Conservation (phyloP, 2,113 vertebrate species). For the Gymnorhina tibicen region DNA sequence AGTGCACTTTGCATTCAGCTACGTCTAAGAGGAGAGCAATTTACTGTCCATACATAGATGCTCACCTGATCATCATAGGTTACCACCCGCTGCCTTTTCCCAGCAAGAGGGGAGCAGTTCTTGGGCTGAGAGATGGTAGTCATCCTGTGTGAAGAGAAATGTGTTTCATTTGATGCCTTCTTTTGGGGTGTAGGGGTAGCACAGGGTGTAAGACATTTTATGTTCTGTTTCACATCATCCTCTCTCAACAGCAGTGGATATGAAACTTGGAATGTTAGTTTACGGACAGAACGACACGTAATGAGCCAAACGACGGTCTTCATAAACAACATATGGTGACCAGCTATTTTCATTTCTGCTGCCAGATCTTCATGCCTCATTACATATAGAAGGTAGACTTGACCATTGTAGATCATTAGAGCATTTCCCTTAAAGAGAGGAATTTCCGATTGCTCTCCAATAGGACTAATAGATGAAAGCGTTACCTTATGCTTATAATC, state of each 20-base stretch:
- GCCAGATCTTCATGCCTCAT: neutral
- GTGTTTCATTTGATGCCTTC: neutral
- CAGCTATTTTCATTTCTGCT: neutral
- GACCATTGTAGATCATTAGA: neutral
- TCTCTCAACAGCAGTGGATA: neutral
- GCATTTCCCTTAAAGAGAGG: neutral
- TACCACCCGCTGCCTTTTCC: neutral
- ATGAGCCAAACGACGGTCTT: neutral
- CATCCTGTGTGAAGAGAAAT: neutral
- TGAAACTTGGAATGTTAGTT: neutral
- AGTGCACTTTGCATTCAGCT: neutral
- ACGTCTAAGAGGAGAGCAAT: neutral
- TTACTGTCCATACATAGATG: neutral
- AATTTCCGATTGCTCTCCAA: neutral
- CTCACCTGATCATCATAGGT: neutral
- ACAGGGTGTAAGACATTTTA: neutral
- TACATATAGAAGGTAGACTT: neutral
- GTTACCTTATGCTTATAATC: neutral
- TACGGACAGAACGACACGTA: neutral
- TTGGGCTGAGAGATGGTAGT: neutral
- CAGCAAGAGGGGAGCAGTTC: neutral
- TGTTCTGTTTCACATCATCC: neutral
- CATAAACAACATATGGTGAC: neutral
- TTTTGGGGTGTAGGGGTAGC: neutral
- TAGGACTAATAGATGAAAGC: neutral